Percentiles rank a stretch among this genome's conserved stretches.
Evolutionary conservation across 2,797 vertebrate genomes (phyloP).

Genomic region (Taeniopygia guttata): DNA sequence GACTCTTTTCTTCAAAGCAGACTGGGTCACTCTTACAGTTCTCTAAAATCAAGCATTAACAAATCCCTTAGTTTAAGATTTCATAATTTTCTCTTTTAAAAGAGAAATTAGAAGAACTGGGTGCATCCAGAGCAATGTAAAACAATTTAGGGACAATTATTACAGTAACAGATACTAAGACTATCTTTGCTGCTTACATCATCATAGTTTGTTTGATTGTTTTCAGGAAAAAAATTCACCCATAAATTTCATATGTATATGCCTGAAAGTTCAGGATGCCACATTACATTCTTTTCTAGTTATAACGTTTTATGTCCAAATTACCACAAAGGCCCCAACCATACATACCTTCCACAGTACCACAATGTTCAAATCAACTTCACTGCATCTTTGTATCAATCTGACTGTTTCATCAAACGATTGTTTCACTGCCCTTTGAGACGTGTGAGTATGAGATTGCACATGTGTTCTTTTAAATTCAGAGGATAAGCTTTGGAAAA

Average conservation of each 20-base stretch:
- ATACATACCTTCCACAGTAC: slow-evolving; percentile 92
- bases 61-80: not conserved
- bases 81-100: not conserved
- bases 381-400: slow-evolving; percentile 85
- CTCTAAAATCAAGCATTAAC: not conserved
- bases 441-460: slow-evolving; percentile 43
- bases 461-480: slow-evolving; percentile 70
- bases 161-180: not conserved
- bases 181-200: not conserved
- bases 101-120: not conserved
- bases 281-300: not conserved
- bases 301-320: not conserved
- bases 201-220: not conserved
- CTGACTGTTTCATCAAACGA: slow-evolving; percentile 65
- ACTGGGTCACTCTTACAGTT: not conserved
- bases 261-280: not conserved
- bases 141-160: not conserved
- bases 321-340: not conserved
- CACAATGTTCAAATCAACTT: slow-evolving; percentile 89
- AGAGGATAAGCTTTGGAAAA: slow-evolving; percentile 83
- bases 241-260: accelerated
- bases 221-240: not conserved
- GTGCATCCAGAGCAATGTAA: not conserved
- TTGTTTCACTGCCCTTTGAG: slow-evolving; percentile 54
- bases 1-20: not conserved